A percentile compares a stretch with the other conserved stretches of the same genome.
These are phyloP conservation scores for Meiosimyza decipiens DNA, from an alignment of 2,888 invertebrate species.

Conservation along the genomic window DNA sequence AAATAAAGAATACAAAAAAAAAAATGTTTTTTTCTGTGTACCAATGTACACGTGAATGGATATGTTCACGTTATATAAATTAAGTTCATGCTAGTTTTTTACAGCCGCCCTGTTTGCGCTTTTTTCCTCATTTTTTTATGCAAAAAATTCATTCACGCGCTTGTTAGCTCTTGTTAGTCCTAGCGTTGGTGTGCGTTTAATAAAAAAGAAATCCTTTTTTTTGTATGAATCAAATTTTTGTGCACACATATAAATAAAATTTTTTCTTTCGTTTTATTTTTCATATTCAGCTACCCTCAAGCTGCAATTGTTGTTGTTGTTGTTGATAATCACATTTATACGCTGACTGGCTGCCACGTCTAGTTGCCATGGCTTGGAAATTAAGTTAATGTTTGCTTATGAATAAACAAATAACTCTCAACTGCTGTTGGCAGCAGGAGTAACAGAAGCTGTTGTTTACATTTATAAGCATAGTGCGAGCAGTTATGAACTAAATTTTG, in stretches of 20 bases:
- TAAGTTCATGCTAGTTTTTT: conserved; percentile 24
- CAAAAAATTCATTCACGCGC: too few species aligned
- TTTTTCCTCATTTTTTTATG: too few species aligned
- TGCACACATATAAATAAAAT: background rate
- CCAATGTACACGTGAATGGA: background rate
- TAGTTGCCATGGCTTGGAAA: conserved; percentile 49
- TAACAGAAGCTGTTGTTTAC: conserved; percentile 12
- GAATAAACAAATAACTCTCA: conserved; percentile 61
- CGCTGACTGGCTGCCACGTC: conserved; percentile 1
- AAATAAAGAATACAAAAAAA: too few species aligned
- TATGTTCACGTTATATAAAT: conserved; percentile 19
- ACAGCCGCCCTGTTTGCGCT: background rate
- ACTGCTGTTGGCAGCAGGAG: background rate
- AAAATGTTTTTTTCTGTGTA: too few species aligned
- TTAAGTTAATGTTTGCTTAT: conserved; percentile 66
- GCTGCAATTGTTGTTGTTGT: background rate
- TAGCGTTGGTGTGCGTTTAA: too few species aligned
- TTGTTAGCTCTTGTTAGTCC: too few species aligned
- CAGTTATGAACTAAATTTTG: background rate
- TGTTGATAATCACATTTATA: conserved; percentile 34
- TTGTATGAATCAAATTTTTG: too few species aligned
- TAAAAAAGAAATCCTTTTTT: too few species aligned
- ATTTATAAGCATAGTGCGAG: background rate
- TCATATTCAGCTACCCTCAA: background rate
- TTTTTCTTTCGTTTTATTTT: background rate